A percentile compares a stretch with the other conserved stretches of the same genome.
Conservation (phyloP, 2,888 invertebrate species). For the Eupithecia exiguata region DNA sequence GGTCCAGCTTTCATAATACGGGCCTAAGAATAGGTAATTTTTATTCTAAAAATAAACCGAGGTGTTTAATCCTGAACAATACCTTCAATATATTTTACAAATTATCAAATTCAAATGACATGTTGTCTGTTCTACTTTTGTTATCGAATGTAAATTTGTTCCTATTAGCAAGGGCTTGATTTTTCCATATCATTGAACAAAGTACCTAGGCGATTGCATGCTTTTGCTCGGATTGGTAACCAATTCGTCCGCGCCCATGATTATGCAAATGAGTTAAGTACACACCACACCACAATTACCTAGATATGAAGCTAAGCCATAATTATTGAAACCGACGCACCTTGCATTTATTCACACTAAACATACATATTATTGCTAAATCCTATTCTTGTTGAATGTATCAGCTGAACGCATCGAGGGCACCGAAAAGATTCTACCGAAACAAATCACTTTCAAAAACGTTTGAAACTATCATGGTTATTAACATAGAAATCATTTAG, state of each 20-base stretch:
- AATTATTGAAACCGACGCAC: not conserved
- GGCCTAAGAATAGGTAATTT: no score
- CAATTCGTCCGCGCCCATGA: not conserved
- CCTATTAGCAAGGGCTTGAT: not conserved
- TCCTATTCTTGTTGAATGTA: not conserved
- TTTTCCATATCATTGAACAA: not conserved
- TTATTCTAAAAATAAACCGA: no score
- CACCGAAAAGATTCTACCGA: not conserved
- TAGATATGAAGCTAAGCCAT: not conserved
- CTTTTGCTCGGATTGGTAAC: not conserved
- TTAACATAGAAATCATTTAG: no score
- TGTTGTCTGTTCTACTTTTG: not conserved
- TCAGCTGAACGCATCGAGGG: not conserved
- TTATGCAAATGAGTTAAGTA: not conserved
- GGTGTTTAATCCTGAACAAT: no score
- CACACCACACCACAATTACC: not conserved
- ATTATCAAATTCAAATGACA: not conserved
- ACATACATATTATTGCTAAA: not conserved
- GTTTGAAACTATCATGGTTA: no score
- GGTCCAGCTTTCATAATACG: no score
- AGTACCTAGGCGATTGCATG: not conserved
- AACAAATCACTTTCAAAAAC: not conserved
- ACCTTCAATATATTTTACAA: not conserved
- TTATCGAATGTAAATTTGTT: not conserved
- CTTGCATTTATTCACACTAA: not conserved